phyloP scores from a whole-genome alignment of 53 echinoderm and acorn worm genomes.

The Temnopleurus reevesii region DNA sequence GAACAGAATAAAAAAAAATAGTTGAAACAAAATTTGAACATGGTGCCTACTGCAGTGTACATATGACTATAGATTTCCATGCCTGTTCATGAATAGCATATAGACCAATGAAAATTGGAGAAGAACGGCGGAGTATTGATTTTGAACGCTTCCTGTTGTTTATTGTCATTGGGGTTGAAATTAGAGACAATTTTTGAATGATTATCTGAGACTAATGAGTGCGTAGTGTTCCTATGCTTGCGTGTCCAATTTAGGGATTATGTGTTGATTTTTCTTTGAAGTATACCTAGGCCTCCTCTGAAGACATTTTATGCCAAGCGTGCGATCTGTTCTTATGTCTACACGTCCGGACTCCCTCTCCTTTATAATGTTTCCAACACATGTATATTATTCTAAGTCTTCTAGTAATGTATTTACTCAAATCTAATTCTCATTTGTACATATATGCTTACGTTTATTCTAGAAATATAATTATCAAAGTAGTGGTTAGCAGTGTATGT shows the following conservation, averaged over 20 bases:
- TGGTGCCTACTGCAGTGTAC: conserved; percentile 31
- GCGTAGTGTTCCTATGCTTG: neutral
- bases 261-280: neutral
- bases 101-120: neutral
- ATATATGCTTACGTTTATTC: conserved; percentile 51
- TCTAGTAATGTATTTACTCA: conserved; percentile 49
- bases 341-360: neutral
- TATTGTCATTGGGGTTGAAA: no score
- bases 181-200: neutral
- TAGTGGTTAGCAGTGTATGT: conserved; percentile 11
- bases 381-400: conserved; percentile 46
- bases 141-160: neutral
- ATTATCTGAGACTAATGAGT: neutral
- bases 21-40: neutral
- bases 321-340: neutral
- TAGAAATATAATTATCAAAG: conserved; percentile 37
- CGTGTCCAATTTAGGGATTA: neutral
- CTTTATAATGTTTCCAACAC: neutral
- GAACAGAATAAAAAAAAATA: neutral
- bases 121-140: neutral
- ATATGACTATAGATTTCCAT: conserved; percentile 18
- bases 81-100: neutral
- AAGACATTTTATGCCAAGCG: neutral
- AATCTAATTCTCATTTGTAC: conserved; percentile 21
- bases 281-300: neutral